Percentiles rank a stretch among this genome's conserved stretches.
Conservation (phyloP, 1,140 invertebrate species). For the Battus philenor region DNA sequence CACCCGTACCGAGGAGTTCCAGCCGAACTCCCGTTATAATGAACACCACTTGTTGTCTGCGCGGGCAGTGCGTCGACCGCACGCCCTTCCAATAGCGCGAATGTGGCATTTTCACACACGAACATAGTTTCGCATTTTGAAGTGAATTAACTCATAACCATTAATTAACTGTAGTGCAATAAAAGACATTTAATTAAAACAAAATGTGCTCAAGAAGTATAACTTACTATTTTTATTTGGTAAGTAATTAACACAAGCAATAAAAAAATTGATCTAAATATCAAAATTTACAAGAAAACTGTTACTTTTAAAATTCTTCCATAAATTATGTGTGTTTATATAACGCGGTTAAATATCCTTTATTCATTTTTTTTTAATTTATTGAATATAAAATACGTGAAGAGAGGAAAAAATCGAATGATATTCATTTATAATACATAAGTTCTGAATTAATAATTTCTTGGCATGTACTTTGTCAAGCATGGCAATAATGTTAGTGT, state of each 20-base stretch:
- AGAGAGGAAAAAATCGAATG: no score
- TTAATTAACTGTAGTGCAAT: slow-evolving; percentile 35
- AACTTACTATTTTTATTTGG: slow-evolving; percentile 46
- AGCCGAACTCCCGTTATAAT: slow-evolving; percentile 72
- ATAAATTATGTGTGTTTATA: no score
- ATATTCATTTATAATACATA: no score
- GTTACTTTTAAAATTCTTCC: no score
- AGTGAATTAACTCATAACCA: slow-evolving; percentile 38
- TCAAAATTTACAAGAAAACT: no score
- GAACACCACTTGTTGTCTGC: slow-evolving; percentile 70
- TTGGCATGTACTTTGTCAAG: no score
- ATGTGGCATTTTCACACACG: slow-evolving; percentile 64
- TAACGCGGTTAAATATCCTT: no score
- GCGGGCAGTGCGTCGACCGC: slow-evolving; percentile 71
- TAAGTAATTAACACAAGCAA: slow-evolving; percentile 44
- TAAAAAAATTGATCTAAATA: no score
- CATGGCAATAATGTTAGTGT: no score
- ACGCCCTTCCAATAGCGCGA: slow-evolving; percentile 67
- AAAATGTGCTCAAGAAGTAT: slow-evolving; percentile 59
- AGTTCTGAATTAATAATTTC: no score
- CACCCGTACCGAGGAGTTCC: slow-evolving; percentile 51
- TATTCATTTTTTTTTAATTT: no score
- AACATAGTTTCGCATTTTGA: slow-evolving; percentile 54
- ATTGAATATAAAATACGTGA: no score
- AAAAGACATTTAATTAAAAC: slow-evolving; percentile 29